A percentile compares a stretch with the other conserved stretches of the same genome.
Conservation (phyloP, 2,113 vertebrate species). For the Charadrius vociferus region DNA sequence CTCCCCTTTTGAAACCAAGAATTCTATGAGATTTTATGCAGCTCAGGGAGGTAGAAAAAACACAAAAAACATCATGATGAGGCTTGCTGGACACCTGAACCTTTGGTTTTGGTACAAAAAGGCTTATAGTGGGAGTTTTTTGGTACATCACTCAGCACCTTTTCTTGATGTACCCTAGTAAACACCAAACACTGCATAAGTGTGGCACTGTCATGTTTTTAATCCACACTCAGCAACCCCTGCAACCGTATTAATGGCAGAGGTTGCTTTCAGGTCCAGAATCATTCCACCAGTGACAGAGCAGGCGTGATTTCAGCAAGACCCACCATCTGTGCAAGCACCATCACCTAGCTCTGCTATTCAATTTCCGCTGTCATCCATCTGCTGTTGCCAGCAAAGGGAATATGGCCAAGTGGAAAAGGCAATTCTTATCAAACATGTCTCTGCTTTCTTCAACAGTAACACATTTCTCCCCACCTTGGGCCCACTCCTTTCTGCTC, state of each 20-base stretch:
- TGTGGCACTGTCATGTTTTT: neutral
- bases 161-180: neutral
- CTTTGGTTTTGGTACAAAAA: neutral
- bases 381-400: neutral
- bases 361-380: neutral
- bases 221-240: neutral
- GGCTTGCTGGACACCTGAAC: neutral
- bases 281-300: neutral
- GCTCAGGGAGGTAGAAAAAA: neutral
- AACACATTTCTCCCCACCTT: neutral
- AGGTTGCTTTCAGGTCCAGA: neutral
- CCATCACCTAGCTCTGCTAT: neutral
- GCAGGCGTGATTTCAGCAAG: neutral
- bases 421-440: neutral
- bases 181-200: neutral
- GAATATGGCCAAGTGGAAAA: neutral
- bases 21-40: neutral
- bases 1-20: neutral
- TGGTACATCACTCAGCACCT: neutral
- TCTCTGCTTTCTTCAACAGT: neutral
- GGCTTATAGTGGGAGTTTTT: neutral
- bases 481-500: neutral
- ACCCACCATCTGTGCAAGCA: neutral
- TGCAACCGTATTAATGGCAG: fast-evolving
- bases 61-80: neutral